Conservation (phyloP, 2,888 invertebrate genomes). For the Cerceris rybyensis region DNA sequence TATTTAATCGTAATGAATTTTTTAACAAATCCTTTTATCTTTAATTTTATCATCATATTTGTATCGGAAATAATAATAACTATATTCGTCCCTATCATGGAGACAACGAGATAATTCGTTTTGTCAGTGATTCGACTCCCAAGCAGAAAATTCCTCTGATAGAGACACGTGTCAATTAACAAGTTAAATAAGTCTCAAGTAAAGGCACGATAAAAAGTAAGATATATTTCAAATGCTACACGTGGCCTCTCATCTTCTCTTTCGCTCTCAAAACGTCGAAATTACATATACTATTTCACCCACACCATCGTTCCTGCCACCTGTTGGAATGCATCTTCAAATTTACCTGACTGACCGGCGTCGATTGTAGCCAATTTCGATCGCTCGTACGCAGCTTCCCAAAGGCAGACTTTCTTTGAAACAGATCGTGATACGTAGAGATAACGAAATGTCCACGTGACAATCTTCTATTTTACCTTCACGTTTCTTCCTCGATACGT, state of each 20-base stretch:
- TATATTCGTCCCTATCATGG: too few species aligned
- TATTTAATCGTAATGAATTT: too few species aligned
- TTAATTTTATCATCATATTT: too few species aligned
- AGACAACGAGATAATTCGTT: too few species aligned
- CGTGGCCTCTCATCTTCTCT: not conserved
- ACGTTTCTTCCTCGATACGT: too few species aligned
- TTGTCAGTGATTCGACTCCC: too few species aligned
- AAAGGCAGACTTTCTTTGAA: not conserved
- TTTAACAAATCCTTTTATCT: too few species aligned
- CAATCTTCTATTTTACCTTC: constrained; percentile 5
- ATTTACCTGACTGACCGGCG: constrained; percentile 51
- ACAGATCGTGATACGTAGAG: not conserved
- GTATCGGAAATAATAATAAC: too few species aligned
- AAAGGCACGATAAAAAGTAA: too few species aligned
- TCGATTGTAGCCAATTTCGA: constrained; percentile 1
- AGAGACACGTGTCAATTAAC: too few species aligned
- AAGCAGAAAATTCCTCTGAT: too few species aligned
- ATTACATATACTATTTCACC: not conserved
- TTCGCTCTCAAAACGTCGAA: not conserved
- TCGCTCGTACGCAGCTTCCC: not conserved
- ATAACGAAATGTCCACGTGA: constrained; percentile 27
- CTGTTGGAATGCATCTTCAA: constrained; percentile 48
- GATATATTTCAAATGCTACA: not conserved
- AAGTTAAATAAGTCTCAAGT: too few species aligned
- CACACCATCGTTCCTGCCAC: constrained; percentile 28